These are phyloP conservation scores for Prunella fulvescens DNA, from an alignment of 2,113 vertebrate genomes.

Conservation along the genomic window DNA sequence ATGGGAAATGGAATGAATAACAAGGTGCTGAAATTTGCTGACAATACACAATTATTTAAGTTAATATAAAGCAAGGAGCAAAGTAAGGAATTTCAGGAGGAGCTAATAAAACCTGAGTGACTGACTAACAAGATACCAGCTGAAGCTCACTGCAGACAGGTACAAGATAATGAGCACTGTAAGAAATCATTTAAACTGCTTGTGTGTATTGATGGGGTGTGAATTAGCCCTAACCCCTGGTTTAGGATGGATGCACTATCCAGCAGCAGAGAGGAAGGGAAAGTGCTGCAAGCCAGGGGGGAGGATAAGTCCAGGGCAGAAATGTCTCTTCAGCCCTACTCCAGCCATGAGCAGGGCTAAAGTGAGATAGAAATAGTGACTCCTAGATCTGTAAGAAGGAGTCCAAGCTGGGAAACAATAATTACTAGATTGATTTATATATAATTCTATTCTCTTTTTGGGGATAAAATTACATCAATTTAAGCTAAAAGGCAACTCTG, in stretches of 20 bases:
- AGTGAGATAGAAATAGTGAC: neutral
- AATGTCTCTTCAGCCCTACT: neutral
- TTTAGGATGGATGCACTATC: neutral
- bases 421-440: neutral
- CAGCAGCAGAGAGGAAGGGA: neutral
- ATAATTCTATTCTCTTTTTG: neutral
- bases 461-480: neutral
- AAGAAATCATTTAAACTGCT: conserved; percentile 51
- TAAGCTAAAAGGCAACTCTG: neutral
- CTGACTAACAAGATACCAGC: conserved; percentile 39
- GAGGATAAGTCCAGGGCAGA: neutral
- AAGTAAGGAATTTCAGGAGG: conserved; percentile 27
- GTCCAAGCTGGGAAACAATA: neutral
- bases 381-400: neutral
- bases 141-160: conserved; percentile 4
- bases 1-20: conserved; percentile 54
- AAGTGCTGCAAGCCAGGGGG: neutral
- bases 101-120: conserved; percentile 40
- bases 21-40: conserved; percentile 54
- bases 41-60: conserved; percentile 54
- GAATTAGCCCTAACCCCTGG: conserved; percentile 5
- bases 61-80: conserved; percentile 36
- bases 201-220: neutral
- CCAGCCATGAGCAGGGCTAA: neutral
- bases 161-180: neutral